Conservation (phyloP, 2,888 invertebrate genomes). For the Microplitis deprimator region DNA sequence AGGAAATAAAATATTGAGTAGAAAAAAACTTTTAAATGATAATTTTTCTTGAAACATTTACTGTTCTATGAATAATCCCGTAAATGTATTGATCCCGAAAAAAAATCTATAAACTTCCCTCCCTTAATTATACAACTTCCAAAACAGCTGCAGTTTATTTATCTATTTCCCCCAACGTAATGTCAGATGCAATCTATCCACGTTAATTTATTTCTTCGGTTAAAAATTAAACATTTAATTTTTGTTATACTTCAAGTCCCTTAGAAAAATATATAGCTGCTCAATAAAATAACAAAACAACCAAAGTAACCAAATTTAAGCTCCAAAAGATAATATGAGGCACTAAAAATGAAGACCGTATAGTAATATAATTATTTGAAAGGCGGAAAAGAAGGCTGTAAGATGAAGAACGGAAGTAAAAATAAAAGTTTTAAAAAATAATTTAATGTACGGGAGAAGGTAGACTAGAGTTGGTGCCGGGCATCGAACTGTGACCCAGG, state of each 20-base stretch:
- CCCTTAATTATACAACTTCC: neutral
- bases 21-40: too few relatives aligned
- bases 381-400: neutral
- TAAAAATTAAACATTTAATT: neutral
- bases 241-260: neutral
- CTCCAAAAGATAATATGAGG: neutral
- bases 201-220: neutral
- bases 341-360: neutral
- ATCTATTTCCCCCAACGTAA: neutral
- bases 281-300: neutral
- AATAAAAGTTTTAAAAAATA: neutral
- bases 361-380: too few relatives aligned
- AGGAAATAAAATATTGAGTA: too few relatives aligned
- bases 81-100: conserved; percentile 11
- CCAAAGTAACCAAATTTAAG: neutral
- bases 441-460: conserved; percentile 29
- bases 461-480: conserved; percentile 48
- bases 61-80: neutral
- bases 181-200: neutral
- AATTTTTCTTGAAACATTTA: too few relatives aligned
- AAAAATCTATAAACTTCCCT: neutral
- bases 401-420: neutral
- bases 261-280: neutral
- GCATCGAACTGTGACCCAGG: conserved; percentile 66
- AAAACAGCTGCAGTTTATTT: conserved; percentile 16